These are phyloP conservation scores for Agriopis aurantiaria DNA, from an alignment of 2,888 invertebrate genomes.

Conservation along the genomic window DNA sequence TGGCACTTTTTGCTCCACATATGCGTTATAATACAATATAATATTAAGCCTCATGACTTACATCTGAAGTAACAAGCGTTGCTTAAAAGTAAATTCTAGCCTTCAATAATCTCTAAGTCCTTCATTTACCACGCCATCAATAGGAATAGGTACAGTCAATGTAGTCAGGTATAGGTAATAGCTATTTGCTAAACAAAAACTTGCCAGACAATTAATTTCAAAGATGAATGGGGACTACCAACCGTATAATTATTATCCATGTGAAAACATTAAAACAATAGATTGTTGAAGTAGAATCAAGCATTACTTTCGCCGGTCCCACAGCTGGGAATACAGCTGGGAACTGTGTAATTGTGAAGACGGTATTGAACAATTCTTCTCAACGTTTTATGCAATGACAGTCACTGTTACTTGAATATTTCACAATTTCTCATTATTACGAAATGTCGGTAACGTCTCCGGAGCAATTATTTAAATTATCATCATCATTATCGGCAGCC, in stretches of 20 bases:
- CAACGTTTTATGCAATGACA: slow-evolving; percentile 77
- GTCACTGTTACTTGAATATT: slow-evolving; percentile 64
- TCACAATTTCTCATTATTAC: slow-evolving; percentile 50
- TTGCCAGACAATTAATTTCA: slow-evolving; percentile 9
- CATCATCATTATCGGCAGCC: no score
- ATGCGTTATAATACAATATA: no score
- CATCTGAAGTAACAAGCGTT: no score
- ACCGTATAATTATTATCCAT: slow-evolving; percentile 41
- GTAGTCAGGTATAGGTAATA: neutral
- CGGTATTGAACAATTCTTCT: slow-evolving; percentile 64
- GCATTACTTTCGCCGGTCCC: slow-evolving; percentile 49
- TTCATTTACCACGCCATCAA: no score
- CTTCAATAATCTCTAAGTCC: no score
- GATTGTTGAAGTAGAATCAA: slow-evolving; percentile 38
- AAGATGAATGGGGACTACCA: slow-evolving; percentile 16
- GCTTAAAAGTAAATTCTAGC: no score
- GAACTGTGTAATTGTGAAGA: slow-evolving; percentile 45
- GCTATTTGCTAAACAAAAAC: slow-evolving; percentile 6
- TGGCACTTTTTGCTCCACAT: no score
- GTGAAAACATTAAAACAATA: slow-evolving; percentile 52
- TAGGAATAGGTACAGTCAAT: neutral
- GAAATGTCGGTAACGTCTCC: slow-evolving; percentile 42
- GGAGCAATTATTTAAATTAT: neutral
- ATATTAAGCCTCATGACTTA: no score
- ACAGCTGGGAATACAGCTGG: slow-evolving; percentile 41